These are phyloP conservation scores for Telmatherina bonti DNA, from an alignment of 2,797 vertebrate genomes.

Conservation along the genomic window DNA sequence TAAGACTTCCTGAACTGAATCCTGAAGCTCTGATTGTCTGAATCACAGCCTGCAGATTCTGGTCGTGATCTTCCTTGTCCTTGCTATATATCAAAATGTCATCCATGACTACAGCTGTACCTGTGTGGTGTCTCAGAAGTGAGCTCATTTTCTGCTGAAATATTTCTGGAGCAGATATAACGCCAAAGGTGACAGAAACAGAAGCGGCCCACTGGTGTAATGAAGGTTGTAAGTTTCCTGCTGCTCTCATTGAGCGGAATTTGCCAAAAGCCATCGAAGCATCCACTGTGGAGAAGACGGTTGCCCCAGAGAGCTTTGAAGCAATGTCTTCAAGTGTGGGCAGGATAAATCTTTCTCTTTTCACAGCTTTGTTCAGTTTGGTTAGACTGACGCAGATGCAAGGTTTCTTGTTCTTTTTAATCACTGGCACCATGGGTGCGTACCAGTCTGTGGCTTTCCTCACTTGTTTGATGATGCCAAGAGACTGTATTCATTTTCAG, in stretches of 20 bases:
- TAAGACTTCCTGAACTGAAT: slow-evolving; percentile 3
- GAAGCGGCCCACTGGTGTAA: background rate
- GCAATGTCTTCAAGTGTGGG: background rate
- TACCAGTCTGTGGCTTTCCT: slow-evolving; percentile 13
- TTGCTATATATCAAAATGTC: background rate
- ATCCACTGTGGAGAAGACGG: too few relatives aligned
- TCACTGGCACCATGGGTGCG: background rate
- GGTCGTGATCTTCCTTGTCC: background rate
- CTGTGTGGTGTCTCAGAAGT: too few relatives aligned
- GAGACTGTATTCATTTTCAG: slow-evolving; percentile 5
- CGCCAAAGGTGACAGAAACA: background rate
- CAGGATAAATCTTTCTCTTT: background rate
- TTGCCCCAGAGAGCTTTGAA: background rate
- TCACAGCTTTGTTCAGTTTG: background rate
- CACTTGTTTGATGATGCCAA: slow-evolving; percentile 16
- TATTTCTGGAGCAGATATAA: slow-evolving; percentile 6
- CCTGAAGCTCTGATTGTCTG: background rate
- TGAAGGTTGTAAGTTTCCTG: too few relatives aligned
- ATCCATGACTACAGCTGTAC: background rate
- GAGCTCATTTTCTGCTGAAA: slow-evolving; percentile 4
- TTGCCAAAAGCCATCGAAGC: too few relatives aligned
- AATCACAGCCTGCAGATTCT: background rate
- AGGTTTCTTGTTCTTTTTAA: slow-evolving; percentile 10
- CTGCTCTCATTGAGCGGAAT: too few relatives aligned
- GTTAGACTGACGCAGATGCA: slow-evolving; percentile 5